Evolutionary conservation across 1,140 invertebrate species (phyloP).

Genomic region (Carposina sasakii): DNA sequence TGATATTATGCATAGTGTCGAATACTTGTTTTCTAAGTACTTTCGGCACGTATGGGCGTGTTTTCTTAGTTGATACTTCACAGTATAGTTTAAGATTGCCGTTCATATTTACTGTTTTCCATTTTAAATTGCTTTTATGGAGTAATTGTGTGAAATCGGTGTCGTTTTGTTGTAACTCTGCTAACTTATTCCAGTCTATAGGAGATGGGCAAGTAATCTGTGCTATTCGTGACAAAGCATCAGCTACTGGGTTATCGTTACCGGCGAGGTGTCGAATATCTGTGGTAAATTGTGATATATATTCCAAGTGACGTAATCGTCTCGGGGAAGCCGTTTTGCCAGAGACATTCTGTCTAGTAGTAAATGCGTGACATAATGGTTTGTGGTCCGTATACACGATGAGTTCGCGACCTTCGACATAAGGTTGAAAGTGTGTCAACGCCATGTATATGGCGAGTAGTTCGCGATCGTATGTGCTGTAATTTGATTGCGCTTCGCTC

Average conservation of each 20-base stretch:
- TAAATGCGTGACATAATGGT: constrained; percentile 35
- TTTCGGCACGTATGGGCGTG: constrained; percentile 4
- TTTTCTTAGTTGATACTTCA: constrained; percentile 2
- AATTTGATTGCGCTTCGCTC: constrained; percentile 26
- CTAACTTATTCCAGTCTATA: constrained; percentile 10
- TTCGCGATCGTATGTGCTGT: constrained; percentile 37
- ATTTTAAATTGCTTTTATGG: constrained; percentile 28
- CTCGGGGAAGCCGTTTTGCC: not conserved
- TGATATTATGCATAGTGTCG: constrained; percentile 3
- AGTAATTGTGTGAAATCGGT: not conserved
- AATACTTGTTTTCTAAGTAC: not conserved
- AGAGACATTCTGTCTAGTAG: not conserved
- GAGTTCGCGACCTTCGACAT: constrained; percentile 27
- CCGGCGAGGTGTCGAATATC: not conserved
- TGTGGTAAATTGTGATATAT: constrained; percentile 9
- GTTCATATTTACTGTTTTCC: not conserved
- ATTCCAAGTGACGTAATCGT: constrained; percentile 1
- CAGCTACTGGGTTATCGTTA: constrained; percentile 13
- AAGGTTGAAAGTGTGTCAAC: constrained; percentile 29
- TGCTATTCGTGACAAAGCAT: constrained; percentile 23
- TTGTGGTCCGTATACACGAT: constrained; percentile 43
- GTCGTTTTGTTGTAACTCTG: not conserved
- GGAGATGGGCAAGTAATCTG: not conserved
- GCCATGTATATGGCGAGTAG: constrained; percentile 30
- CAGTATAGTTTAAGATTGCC: not conserved